Percentiles rank a stretch among this genome's conserved stretches.
These are phyloP conservation scores for Epirrita christyi DNA, from an alignment of 2,888 invertebrate genomes.

Conservation along the genomic window DNA sequence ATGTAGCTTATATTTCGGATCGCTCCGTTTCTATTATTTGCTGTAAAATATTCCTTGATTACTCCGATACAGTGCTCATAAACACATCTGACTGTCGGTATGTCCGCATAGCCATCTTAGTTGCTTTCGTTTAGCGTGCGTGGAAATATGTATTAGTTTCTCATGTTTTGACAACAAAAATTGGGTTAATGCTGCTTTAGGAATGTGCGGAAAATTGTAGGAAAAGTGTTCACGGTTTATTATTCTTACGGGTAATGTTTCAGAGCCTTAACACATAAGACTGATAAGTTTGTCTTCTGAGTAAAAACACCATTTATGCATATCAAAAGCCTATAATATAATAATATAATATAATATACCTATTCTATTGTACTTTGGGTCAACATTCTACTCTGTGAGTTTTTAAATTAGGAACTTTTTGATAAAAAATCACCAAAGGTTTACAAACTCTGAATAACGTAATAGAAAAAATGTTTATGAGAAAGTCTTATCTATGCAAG, in stretches of 20 bases:
- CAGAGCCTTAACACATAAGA: background rate
- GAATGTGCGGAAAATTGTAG: slow-evolving; percentile 12
- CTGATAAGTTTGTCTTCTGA: no score
- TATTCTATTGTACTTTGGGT: no score
- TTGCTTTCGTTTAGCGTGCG: slow-evolving; percentile 15
- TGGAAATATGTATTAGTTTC: slow-evolving; percentile 25
- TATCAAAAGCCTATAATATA: no score
- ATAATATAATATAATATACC: no score
- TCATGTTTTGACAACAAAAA: slow-evolving; percentile 28
- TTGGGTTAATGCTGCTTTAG: slow-evolving; percentile 18
- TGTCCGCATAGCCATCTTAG: background rate
- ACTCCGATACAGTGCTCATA: background rate
- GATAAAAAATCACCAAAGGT: background rate
- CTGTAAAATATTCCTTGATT: background rate
- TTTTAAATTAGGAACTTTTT: background rate
- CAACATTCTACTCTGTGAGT: no score
- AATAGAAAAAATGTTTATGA: background rate
- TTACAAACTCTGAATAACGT: background rate
- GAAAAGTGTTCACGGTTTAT: slow-evolving; percentile 17
- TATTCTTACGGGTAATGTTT: background rate
- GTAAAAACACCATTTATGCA: no score
- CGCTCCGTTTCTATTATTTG: background rate
- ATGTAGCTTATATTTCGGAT: background rate
- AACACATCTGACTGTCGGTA: background rate
- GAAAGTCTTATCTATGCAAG: background rate